These are phyloP conservation scores for Dendroctonus ponderosae DNA, from an alignment of 1,140 invertebrate species.

Conservation along the genomic window DNA sequence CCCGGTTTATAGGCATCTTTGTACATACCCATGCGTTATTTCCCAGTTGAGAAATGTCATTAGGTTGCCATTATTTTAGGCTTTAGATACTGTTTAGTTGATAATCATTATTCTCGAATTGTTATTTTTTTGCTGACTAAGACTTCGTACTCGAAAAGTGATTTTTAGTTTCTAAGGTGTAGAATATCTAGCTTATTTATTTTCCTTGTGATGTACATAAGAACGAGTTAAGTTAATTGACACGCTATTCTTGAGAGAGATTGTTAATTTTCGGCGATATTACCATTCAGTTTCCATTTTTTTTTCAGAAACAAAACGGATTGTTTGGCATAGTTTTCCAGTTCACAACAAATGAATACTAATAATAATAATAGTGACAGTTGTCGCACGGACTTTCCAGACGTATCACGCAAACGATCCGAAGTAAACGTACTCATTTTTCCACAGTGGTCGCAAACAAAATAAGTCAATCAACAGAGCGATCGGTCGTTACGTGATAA, in stretches of 20 bases:
- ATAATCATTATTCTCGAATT: conserved; percentile 26
- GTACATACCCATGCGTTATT: conserved; percentile 37
- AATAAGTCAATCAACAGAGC: no score
- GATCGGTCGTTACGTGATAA: conserved; percentile 1
- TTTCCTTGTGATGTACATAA: conserved; percentile 47
- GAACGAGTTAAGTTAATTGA: no score
- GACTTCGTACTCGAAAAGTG: conserved; percentile 40
- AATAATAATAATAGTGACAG: conserved; percentile 52
- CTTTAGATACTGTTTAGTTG: no score
- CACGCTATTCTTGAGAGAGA: no score
- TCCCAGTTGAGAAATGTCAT: no score
- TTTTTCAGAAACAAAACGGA: no score
- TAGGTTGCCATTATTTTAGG: no score
- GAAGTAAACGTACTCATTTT: not conserved
- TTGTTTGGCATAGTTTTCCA: no score
- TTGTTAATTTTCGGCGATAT: no score
- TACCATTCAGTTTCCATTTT: no score
- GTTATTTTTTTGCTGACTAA: conserved; percentile 35
- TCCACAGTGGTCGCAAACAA: not conserved
- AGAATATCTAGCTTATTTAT: conserved; percentile 45
- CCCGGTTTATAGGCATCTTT: conserved; percentile 42
- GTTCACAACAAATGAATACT: conserved; percentile 49
- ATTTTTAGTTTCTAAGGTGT: conserved; percentile 47
- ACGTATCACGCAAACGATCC: no score
- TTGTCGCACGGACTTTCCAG: not conserved